Base-by-base conservation (phyloP, 2,888 invertebrate species). In the Schizaphis graminum region DNA sequence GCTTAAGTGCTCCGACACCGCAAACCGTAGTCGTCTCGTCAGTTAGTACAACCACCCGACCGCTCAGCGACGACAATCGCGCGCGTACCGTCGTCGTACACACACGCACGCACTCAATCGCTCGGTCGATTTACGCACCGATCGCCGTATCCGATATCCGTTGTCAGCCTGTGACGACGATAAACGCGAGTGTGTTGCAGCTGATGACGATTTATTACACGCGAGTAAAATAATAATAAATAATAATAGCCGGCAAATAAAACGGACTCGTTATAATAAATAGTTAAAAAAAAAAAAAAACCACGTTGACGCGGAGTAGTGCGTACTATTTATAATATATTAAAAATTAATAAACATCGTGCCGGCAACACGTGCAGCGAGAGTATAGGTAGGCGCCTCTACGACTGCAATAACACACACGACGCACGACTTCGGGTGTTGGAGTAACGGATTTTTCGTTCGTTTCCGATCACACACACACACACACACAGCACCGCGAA, bases 1-100 rank as follows among this genome's bases (percentile, higher is more conserved):
- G 94, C 49, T 94, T 94, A 94, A 94, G 94, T 90, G 93, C 89
- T 93, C 93, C 89, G 84, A 93, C 93, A 93, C 93, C 93, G 89
- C 93, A 89, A 90, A 93, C 93, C 89, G 86, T 86, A 91, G 61
- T 87, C 86, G 92, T 85, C 86, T 44, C 53, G 57, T 92, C 91
- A 84, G 91, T 91, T 49, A 86, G 87, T 88, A 88, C 28, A 85
- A 67, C 90, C 85, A 47, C 56, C 85, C 57, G 86, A 91, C 41
- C 93, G 93, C 21, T 85, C 93, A n/a, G 77, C 93, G 93, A 93
- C 93, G 93, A 90, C 94, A 90, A 94, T 94, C 90, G 85, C 84
- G 89, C 94, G 86, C 94, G 87, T 47, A 92, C 90, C 90, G 94
- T 90, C 94, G 86, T 47, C 85, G 57, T 13, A 85, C n/a, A 77